phyloP scores from a whole-genome alignment of 1,140 invertebrate genomes.

The Dufourea novaeangliae region DNA sequence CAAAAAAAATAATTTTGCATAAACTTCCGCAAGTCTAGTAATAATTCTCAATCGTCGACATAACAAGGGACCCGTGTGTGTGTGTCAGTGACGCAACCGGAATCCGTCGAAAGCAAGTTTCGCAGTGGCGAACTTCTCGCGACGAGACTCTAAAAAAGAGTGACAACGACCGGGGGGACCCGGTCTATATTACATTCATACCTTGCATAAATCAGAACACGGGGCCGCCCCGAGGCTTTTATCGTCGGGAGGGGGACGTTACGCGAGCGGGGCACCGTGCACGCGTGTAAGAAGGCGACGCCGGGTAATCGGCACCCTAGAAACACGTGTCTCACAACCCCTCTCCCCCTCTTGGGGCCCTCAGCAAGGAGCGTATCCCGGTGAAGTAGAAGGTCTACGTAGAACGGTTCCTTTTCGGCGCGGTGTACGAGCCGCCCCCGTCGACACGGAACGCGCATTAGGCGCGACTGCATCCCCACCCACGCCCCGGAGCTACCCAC shows the following conservation, averaged over 20 bases:
- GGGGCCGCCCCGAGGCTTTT: slow-evolving; percentile 50
- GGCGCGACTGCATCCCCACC: slow-evolving; percentile 72
- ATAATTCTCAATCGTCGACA: no score
- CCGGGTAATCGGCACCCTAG: slow-evolving; percentile 75
- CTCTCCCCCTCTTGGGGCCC: not conserved
- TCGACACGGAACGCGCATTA: slow-evolving; percentile 79
- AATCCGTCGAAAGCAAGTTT: no score
- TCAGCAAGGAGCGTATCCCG: slow-evolving; percentile 42
- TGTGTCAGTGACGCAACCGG: no score
- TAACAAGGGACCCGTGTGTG: no score
- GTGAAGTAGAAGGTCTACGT: slow-evolving; percentile 48
- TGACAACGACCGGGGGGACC: not conserved
- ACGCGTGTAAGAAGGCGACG: slow-evolving; percentile 71
- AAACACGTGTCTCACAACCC: slow-evolving; percentile 77
- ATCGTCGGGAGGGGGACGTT: slow-evolving; percentile 63
- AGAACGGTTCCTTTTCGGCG: slow-evolving; percentile 68
- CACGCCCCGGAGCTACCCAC: slow-evolving; percentile 61
- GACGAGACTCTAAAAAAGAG: not conserved
- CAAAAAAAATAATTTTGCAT: no score
- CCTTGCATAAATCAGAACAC: slow-evolving; percentile 52
- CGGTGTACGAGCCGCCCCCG: slow-evolving; percentile 63
- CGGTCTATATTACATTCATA: slow-evolving; percentile 37
- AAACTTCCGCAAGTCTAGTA: no score
- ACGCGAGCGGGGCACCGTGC: slow-evolving; percentile 57
- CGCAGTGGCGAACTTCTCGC: not conserved